Evolutionary conservation across 2,888 invertebrate species (phyloP).

Genomic region (Orthosia gothica): DNA sequence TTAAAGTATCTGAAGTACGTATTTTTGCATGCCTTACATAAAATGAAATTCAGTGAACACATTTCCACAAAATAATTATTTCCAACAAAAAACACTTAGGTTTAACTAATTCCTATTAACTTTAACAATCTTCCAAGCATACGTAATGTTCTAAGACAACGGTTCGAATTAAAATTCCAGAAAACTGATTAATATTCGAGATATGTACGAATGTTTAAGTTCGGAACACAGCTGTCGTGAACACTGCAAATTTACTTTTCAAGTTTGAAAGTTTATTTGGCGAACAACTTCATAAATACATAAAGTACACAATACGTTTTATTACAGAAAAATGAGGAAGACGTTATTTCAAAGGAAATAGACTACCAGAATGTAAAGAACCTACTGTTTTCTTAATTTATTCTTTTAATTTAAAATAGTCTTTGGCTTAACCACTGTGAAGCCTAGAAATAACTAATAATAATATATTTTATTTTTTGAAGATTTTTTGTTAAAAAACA

Average conservation of each 20-base stretch:
- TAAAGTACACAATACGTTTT: neutral
- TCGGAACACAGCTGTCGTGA: conserved; percentile 59
- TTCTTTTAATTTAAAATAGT: no score
- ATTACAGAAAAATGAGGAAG: neutral
- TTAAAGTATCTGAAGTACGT: no score
- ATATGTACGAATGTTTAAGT: conserved; percentile 47
- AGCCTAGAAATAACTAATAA: no score
- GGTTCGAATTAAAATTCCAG: conserved; percentile 40
- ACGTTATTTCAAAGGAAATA: no score
- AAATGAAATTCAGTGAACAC: no score
- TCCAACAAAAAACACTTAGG: neutral
- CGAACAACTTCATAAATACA: conserved; percentile 33
- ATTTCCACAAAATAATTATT: no score
- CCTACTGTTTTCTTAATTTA: no score
- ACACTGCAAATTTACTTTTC: conserved; percentile 43
- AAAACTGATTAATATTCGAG: conserved; percentile 64
- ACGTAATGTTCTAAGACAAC: conserved; percentile 32
- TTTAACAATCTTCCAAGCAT: conserved; percentile 24
- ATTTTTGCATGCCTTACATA: no score
- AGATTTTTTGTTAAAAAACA: no score
- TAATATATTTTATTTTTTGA: no score
- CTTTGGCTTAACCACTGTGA: no score
- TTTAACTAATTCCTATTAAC: neutral
- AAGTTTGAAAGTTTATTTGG: conserved; percentile 45
- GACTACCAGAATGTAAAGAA: no score